phyloP scores from a whole-genome alignment of 2,113 vertebrate species.

The Acanthisitta chloris region DNA sequence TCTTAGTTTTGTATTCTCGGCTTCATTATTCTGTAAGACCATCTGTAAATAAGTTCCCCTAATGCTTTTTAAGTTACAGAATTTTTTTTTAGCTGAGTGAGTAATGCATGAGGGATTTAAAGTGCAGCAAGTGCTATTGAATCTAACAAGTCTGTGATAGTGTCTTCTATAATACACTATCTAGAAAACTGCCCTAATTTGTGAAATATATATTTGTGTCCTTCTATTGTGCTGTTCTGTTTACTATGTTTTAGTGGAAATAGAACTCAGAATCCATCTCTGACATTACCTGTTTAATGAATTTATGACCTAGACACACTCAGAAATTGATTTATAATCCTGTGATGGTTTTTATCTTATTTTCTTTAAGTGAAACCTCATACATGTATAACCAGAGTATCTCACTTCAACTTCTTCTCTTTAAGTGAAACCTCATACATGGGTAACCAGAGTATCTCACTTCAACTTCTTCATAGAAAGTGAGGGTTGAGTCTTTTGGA shows the following conservation, averaged over 20 bases:
- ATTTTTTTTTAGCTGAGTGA: not conserved
- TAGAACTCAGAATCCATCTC: not conserved
- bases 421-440: not conserved
- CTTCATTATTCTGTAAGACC: not conserved
- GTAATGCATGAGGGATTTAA: not conserved
- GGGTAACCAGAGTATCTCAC: not conserved
- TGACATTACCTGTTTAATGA: not conserved
- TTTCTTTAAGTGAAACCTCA: not conserved
- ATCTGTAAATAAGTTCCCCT: not conserved
- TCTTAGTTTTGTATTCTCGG: not conserved
- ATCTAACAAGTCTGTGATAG: not conserved
- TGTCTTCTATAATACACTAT: not conserved
- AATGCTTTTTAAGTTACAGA: not conserved
- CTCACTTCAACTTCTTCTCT: not conserved
- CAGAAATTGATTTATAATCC: not conserved
- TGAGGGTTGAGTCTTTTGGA: not conserved
- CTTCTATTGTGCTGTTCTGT: not conserved
- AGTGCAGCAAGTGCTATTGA: not conserved
- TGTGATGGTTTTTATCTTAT: not conserved
- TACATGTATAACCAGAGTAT: not conserved
- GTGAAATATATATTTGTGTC: not conserved
- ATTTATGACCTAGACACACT: not conserved
- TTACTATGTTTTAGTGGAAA: not conserved
- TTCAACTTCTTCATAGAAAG: not conserved
- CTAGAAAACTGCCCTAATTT: not conserved